Evolutionary conservation across 2,888 invertebrate genomes (phyloP), one percentile per base, ranked within the genome.

Genomic region (Bugula neritina): DNA sequence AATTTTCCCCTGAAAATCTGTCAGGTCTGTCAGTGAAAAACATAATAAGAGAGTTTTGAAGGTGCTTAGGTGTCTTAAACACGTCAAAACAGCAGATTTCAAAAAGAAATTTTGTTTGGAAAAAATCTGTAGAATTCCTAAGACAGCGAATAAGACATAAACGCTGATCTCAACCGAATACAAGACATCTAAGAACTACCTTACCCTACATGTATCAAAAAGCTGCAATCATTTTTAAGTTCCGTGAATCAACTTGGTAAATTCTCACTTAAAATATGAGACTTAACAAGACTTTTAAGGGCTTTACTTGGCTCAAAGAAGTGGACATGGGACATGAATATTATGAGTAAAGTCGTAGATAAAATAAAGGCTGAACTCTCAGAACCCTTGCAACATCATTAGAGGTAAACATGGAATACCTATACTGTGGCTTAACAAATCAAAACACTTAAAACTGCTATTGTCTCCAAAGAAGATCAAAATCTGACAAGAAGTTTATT

Each of bases 191-290:
- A 31, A 10, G 31, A 63, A 31, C 31, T 63, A 34, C 63, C 63
- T 5, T 13, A 29, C 63, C 63, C 10, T 27, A 31, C 34, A 63
- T 63, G 63, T 31, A 63, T 31, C 10, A 63, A 31, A 2, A 17
- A 63, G 13, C 63, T 63, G 27, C 63, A 63, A 27, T 63, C 63
- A 63, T 63, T 63, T 63, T 31, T 63, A 31, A 31, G 63, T 31
- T 63, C 27, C 31, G n/a, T 31, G 34, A 63, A 63, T 27, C 63
- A 63, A n/a, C 63, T 63, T 13, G 63, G 17, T 31, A 34, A 57
- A 63, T 63, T 31, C 63, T 31, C 31, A 31, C 63, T 27, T 31
- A 63, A 31, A 31, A 63, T 34, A 31, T 63, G 31, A 13, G 63
- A 29, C 5, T 31, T 25, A 31, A 63, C 63, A 3, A 25, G 31